Percentiles rank a stretch among this genome's conserved stretches.
Evolutionary conservation across 1,140 invertebrate species (phyloP).

Genomic region (Drosophila asahinai): DNA sequence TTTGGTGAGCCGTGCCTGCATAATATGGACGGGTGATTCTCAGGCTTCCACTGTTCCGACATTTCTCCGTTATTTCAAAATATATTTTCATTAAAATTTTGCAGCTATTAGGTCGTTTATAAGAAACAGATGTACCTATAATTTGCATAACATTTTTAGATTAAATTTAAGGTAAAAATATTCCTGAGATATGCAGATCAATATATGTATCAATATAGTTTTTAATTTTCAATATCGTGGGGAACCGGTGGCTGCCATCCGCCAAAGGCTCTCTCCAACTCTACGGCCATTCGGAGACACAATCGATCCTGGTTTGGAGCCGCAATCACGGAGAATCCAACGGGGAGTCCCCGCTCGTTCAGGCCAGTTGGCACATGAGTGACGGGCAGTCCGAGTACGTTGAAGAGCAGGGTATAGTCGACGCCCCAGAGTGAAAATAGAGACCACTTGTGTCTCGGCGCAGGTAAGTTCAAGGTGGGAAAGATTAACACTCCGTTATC

Average conservation of each 20-base stretch:
- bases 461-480: constrained; percentile 89
- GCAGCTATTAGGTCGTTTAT: no score
- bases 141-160: background rate
- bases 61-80: no score
- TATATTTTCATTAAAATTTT: background rate
- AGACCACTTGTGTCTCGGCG: constrained; percentile 88
- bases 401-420: constrained; percentile 90
- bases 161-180: background rate
- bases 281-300: constrained; percentile 90
- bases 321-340: constrained; percentile 91
- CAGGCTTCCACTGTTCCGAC: no score
- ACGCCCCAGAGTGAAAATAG: constrained; percentile 87
- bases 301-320: constrained; percentile 89
- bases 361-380: constrained; percentile 91
- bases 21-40: no score
- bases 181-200: background rate
- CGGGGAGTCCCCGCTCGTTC: constrained; percentile 88
- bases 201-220: background rate
- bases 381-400: constrained; percentile 91
- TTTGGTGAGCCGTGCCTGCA: no score
- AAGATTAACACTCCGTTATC: constrained; percentile 91
- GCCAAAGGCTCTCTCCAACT: constrained; percentile 92
- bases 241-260: constrained; percentile 88
- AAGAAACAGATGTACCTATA: background rate
- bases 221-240: constrained; percentile 12